phyloP scores from a whole-genome alignment of 2,113 vertebrate genomes.

The Heterotilapia buettikoferi region DNA sequence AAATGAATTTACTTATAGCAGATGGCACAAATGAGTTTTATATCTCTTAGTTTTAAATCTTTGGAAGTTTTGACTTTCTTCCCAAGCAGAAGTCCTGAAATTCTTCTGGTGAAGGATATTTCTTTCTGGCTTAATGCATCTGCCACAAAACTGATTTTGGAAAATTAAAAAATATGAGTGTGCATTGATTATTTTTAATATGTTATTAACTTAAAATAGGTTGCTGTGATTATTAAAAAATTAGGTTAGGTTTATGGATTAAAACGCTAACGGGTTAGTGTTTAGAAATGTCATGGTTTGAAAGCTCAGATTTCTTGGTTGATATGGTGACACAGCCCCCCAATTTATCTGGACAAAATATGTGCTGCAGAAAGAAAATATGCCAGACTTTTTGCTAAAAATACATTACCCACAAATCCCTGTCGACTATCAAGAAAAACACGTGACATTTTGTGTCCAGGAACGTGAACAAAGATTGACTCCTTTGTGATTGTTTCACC shows the following conservation, averaged over 20 bases:
- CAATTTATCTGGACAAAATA: neutral
- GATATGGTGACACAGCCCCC: no score
- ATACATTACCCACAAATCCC: neutral
- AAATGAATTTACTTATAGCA: neutral
- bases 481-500: neutral
- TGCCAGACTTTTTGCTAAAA: neutral
- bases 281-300: neutral
- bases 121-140: neutral
- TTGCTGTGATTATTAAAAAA: rapidly evolving
- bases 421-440: neutral
- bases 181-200: neutral
- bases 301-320: neutral
- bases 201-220: neutral
- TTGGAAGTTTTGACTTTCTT: neutral
- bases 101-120: neutral
- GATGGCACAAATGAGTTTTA: neutral
- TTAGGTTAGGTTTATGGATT: neutral
- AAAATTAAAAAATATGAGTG: neutral
- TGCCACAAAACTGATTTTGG: neutral
- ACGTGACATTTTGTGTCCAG: neutral
- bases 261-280: neutral
- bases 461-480: rapidly evolving
- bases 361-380: neutral
- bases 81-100: neutral
- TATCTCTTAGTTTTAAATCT: neutral